Percentiles rank a stretch among this genome's conserved stretches.
phyloP scores from a whole-genome alignment of 2,113 vertebrate genomes.

The Pachyramphus minor region DNA sequence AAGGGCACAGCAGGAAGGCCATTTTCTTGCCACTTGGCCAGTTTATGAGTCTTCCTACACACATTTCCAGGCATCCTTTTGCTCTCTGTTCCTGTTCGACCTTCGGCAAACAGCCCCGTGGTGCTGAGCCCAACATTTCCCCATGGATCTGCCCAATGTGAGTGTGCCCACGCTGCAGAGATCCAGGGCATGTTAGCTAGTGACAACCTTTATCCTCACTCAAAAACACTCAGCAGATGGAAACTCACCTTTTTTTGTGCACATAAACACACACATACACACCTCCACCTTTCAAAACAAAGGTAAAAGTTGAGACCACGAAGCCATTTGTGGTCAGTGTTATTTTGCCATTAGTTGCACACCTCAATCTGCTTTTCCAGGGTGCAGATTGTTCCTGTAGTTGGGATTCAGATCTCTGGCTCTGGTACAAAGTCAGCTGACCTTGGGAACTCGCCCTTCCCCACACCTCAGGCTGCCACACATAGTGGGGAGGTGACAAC shows the following conservation, averaged over 20 bases:
- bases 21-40: fast-evolving
- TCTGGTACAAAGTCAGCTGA: background rate
- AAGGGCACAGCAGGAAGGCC: background rate
- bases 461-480: background rate
- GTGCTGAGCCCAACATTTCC: fast-evolving
- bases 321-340: fast-evolving
- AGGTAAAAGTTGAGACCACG: background rate
- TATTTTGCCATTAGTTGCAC: background rate
- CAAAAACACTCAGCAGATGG: background rate
- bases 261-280: fast-evolving
- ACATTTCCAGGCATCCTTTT: fast-evolving
- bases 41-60: background rate
- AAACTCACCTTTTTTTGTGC: background rate
- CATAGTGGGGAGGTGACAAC: background rate
- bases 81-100: fast-evolving
- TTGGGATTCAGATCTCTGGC: background rate
- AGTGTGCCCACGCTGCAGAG: fast-evolving
- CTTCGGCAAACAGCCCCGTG: fast-evolving
- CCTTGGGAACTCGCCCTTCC: constrained; percentile 9
- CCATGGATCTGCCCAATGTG: background rate
- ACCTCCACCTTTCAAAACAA: background rate
- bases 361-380: background rate
- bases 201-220: fast-evolving
- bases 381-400: background rate
- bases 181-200: background rate